Evolutionary conservation across 2,888 invertebrate genomes (phyloP), one percentile per base, ranked within the genome.

Genomic region (Hypena proboscidalis): DNA sequence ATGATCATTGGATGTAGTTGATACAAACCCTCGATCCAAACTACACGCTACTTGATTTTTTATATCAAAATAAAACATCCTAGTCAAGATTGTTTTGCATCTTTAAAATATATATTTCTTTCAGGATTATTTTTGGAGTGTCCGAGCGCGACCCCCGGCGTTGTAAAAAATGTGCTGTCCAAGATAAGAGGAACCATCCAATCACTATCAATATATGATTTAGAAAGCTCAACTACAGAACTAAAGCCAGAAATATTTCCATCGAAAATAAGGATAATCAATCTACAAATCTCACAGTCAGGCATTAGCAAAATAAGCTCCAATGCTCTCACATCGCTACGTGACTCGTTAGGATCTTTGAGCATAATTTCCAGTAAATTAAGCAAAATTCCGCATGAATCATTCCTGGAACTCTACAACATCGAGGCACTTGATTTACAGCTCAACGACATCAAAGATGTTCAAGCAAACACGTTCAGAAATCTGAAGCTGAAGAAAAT

Each of bases 181-280:
- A 93, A 94, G 76, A 93, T 95, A 73, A 92, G 92, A 64, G 91
- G 92, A 78, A 91, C 91, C 70, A 93, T 98, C 67, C 97, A 97
- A 80, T 97, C 97, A 32, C 91, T 97, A 74, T 97, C 95, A 73
- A 94, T 97, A 71, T 97, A 97, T 91, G 97, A 97, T 81, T 92
- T 97, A 67, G 97, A 97, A 88, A 94, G 94, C 65, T 94, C 95
- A 61, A 93, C 96, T 61, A 95, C 94, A 49, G 93, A 94, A 65
- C 91, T 97, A 37, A 94, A 95, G 50, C 90, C 94, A 53, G 94
- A 94, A 63, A 92, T 96, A 64, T 97, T 97, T 80, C 95, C 96
- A 41, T 85, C 93, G 11, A 92, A 92, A 74, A 87, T 93, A 39
- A 93, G 93, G 75, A 93, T 96, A 79, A 93, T 92, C 62, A 95